phyloP scores from a whole-genome alignment of 2,797 vertebrate genomes.

The Enteromius treurensis region DNA sequence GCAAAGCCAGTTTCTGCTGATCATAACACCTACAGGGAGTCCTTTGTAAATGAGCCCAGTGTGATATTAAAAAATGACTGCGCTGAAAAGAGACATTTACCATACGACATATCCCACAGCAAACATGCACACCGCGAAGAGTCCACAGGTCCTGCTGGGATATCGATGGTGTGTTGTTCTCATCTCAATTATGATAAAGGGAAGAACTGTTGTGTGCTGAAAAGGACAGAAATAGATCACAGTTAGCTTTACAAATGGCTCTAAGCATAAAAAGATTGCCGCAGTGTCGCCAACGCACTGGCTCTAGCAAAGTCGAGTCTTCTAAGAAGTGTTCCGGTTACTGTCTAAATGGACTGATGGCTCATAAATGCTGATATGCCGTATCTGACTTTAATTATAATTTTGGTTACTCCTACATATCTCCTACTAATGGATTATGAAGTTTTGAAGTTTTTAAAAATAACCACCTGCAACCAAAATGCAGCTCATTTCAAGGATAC shows the following conservation, averaged over 20 bases:
- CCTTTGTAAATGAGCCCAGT: constrained; percentile 25
- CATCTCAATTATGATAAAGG: constrained; percentile 99
- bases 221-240: constrained; percentile 62
- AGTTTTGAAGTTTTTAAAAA: neutral
- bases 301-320: neutral
- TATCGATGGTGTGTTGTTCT: constrained; percentile 93
- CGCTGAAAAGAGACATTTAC: constrained; percentile 72
- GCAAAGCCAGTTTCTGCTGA: constrained; percentile 1
- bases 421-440: neutral
- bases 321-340: neutral
- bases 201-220: constrained; percentile 96
- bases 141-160: constrained; percentile 88
- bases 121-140: constrained; percentile 87
- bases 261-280: neutral
- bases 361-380: neutral
- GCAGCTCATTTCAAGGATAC: neutral
- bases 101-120: constrained; percentile 92
- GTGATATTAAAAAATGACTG: constrained; percentile 24
- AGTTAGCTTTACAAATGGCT: constrained; percentile 6
- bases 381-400: neutral
- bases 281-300: neutral
- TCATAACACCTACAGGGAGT: constrained; percentile 13
- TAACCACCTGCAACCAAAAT: neutral
- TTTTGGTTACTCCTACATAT: constrained; percentile 3
- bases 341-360: constrained; percentile 1